phyloP scores from a whole-genome alignment of 1,140 invertebrate species.

The Bombus ignitus region DNA sequence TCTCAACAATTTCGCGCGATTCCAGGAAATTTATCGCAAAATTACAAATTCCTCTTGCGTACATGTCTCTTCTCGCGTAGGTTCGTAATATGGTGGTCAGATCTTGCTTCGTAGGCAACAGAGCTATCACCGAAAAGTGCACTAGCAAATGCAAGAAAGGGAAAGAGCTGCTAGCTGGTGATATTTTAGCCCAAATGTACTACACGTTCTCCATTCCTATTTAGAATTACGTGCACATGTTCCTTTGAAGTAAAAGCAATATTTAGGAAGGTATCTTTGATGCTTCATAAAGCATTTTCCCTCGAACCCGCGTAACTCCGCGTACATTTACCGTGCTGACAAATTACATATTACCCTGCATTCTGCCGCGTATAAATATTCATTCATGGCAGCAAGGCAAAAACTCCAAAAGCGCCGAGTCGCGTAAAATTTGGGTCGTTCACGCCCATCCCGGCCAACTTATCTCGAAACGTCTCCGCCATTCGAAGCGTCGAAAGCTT shows the following conservation, averaged over 20 bases:
- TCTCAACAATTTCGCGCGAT: neutral
- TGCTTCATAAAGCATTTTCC: conserved; percentile 12
- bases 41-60: neutral
- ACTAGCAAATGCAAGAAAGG: neutral
- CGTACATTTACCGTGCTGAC: neutral
- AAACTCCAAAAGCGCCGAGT: conserved; percentile 21
- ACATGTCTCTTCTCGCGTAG: neutral
- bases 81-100: neutral
- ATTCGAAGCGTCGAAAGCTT: neutral
- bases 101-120: neutral
- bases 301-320: neutral
- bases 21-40: neutral
- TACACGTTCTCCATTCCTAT: no score
- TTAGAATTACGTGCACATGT: neutral
- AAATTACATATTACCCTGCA: conserved; percentile 3
- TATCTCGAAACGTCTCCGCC: neutral
- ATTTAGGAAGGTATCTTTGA: conserved; percentile 9
- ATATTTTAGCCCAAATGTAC: neutral
- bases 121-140: neutral
- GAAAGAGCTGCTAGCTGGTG: neutral
- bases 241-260: neutral
- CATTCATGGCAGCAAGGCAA: neutral
- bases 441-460: conserved; percentile 19
- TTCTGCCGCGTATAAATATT: conserved; percentile 2
- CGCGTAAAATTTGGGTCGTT: conserved; percentile 42